phyloP scores from a whole-genome alignment of 2,113 vertebrate genomes.

The Dendropsophus ebraccatus region DNA sequence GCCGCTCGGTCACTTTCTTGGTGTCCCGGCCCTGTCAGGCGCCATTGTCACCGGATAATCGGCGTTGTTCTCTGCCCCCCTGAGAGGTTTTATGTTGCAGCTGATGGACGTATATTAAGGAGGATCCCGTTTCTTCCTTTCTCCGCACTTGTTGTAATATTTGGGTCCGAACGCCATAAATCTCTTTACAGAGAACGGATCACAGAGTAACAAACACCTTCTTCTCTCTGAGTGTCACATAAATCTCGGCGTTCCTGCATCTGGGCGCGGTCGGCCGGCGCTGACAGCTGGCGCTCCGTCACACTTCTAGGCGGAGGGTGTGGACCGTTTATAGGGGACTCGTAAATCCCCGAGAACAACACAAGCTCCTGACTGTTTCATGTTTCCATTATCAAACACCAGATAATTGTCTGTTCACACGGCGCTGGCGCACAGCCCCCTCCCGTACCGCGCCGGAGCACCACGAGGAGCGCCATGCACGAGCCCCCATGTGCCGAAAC shows the following conservation, averaged over 20 bases:
- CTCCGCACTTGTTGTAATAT: not conserved
- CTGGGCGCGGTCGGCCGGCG: not conserved
- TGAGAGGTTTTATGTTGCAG: too few relatives aligned
- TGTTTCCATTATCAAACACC: not conserved
- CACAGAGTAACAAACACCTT: not conserved
- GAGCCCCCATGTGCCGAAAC: too few relatives aligned
- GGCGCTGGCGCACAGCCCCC: not conserved
- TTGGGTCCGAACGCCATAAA: not conserved
- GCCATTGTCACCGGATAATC: too few relatives aligned
- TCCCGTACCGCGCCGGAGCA: not conserved
- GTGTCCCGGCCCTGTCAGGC: too few relatives aligned
- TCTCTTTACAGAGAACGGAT: not conserved
- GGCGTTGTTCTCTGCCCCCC: too few relatives aligned
- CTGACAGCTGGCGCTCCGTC: not conserved
- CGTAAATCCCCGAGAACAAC: not conserved
- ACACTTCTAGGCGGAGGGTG: not conserved
- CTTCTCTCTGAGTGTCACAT: not conserved
- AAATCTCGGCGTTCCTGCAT: not conserved
- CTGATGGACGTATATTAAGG: too few relatives aligned
- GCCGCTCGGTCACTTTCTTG: too few relatives aligned
- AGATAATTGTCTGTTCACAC: conserved; percentile 11
- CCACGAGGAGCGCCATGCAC: not conserved
- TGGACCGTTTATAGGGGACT: not conserved
- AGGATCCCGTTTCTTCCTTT: too few relatives aligned
- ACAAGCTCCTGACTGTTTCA: not conserved